These are phyloP conservation scores for Zelostemma sp. DNA, from an alignment of 1,140 invertebrate genomes.

Conservation along the genomic window DNA sequence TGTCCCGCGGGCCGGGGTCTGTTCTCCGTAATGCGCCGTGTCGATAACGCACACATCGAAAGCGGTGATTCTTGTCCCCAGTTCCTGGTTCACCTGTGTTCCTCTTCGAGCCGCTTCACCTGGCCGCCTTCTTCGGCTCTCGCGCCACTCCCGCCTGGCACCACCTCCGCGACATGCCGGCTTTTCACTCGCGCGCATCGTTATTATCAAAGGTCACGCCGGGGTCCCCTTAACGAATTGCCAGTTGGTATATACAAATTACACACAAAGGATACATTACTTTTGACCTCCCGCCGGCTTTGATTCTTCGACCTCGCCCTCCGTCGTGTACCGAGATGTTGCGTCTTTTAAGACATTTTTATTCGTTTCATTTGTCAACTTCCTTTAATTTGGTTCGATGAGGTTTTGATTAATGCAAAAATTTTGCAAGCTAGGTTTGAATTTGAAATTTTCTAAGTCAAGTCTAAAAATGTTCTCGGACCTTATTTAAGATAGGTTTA, in stretches of 20 bases:
- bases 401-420: too few relatives aligned
- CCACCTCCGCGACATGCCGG: conserved; percentile 61
- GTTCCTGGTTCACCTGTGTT: conserved; percentile 64
- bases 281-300: background rate
- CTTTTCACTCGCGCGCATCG: conserved; percentile 54
- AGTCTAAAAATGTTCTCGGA: too few relatives aligned
- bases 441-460: too few relatives aligned
- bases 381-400: too few relatives aligned
- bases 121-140: conserved; percentile 36
- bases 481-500: too few relatives aligned
- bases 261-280: background rate
- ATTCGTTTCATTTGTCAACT: too few relatives aligned
- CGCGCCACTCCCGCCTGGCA: conserved; percentile 53
- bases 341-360: background rate
- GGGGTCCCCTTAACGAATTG: conserved; percentile 60
- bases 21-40: background rate
- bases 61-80: conserved; percentile 19
- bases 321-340: too few relatives aligned
- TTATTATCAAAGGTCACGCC: conserved; percentile 65
- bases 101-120: conserved; percentile 37
- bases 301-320: too few relatives aligned
- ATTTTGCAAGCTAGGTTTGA: too few relatives aligned
- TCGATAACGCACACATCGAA: background rate
- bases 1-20: background rate
- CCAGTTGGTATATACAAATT: conserved; percentile 36